A percentile compares a stretch with the other conserved stretches of the same genome.
phyloP scores from a whole-genome alignment of 2,113 vertebrate genomes.

The Microtus pennsylvanicus region DNA sequence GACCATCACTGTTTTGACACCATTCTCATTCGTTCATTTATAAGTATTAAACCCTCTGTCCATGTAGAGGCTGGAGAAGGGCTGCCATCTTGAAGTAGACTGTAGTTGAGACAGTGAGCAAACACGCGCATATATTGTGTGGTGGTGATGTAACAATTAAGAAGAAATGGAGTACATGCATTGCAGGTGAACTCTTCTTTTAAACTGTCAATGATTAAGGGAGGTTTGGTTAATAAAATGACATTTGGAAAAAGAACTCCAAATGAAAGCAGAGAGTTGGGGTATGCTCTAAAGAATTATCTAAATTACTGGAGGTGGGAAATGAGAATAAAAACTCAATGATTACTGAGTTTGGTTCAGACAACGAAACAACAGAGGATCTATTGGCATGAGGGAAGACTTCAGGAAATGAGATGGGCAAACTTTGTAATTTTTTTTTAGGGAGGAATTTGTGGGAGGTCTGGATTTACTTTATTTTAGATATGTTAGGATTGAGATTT shows the following conservation, averaged over 20 bases:
- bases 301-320: not conserved
- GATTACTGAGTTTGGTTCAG: not conserved
- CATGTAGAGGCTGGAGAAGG: not conserved
- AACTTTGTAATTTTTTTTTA: not conserved
- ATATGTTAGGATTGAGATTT: conserved; percentile 14
- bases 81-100: not conserved
- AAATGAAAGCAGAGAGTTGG: not conserved
- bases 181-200: not conserved
- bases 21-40: conserved; percentile 27
- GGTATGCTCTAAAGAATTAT: conserved; percentile 21
- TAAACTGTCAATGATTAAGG: not conserved
- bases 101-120: not conserved
- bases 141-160: not conserved
- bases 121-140: not conserved
- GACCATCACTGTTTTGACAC: not conserved
- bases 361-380: not conserved
- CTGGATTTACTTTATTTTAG: not conserved
- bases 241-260: conserved; percentile 21
- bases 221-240: conserved; percentile 24
- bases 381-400: conserved; percentile 9
- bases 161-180: not conserved
- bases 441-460: not conserved
- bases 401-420: too few species aligned
- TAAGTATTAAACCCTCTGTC: not conserved
- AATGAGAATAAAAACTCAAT: not conserved